A percentile compares a stretch with the other conserved stretches of the same genome.
Evolutionary conservation across 2,113 vertebrate genomes (phyloP).

Genomic region (Phaethornis superciliosus): DNA sequence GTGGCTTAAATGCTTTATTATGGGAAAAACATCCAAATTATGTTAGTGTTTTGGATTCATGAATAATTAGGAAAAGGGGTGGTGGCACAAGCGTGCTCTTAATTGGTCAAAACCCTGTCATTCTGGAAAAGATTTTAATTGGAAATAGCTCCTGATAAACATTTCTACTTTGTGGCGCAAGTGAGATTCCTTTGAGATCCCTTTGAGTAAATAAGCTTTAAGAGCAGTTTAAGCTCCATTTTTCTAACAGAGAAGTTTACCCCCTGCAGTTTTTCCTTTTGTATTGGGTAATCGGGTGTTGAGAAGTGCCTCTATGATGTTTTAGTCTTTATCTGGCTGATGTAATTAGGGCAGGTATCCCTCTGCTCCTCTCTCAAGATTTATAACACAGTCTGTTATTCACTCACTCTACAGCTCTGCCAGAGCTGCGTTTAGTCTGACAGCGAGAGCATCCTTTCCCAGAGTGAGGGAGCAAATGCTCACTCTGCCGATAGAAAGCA

Average conservation of each 20-base stretch:
- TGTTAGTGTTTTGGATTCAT: neutral
- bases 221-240: neutral
- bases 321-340: conserved; percentile 63
- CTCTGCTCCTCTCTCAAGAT: conserved; percentile 65
- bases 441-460: conserved; percentile 64
- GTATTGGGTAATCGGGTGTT: conserved; percentile 45
- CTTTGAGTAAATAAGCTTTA: conserved; percentile 2
- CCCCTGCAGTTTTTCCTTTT: conserved; percentile 43
- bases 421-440: conserved; percentile 71
- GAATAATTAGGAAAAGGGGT: neutral
- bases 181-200: conserved; percentile 13
- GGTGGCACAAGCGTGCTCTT: neutral
- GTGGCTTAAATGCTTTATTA: conserved; percentile 35
- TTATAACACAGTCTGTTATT: conserved; percentile 67
- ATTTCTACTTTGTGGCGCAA: neutral
- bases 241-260: conserved; percentile 15
- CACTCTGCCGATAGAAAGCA: conserved; percentile 58
- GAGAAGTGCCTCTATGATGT: conserved; percentile 47
- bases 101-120: neutral
- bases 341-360: conserved; percentile 70
- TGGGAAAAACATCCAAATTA: conserved; percentile 12
- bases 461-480: conserved; percentile 58
- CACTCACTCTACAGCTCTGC: conserved; percentile 67
- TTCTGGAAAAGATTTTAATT: conserved; percentile 2
- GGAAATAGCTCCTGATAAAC: neutral